These are phyloP conservation scores for Aphis craccivora DNA, from an alignment of 1,140 invertebrate species.

Conservation along the genomic window DNA sequence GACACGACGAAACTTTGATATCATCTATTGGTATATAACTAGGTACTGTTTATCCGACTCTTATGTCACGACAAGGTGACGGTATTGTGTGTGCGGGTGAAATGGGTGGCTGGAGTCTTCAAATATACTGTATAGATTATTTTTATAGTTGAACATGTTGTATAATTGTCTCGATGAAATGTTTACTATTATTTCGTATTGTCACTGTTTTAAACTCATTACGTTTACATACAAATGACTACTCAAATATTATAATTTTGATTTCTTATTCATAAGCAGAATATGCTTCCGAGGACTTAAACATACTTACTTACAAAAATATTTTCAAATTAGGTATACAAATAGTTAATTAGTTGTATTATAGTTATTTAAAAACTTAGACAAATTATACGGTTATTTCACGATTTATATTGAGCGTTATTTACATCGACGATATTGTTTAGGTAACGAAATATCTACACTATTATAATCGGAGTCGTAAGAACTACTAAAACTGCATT, in stretches of 20 bases:
- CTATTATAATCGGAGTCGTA: not conserved
- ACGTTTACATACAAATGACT: too few species aligned
- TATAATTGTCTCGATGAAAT: not conserved
- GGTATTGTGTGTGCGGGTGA: not conserved
- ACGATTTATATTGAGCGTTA: not conserved
- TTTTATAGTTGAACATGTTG: not conserved
- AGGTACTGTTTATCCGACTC: not conserved
- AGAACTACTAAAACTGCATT: not conserved
- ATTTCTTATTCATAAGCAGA: not conserved
- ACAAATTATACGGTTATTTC: not conserved
- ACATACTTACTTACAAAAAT: not conserved
- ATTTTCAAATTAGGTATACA: not conserved
- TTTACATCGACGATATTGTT: not conserved
- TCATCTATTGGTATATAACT: not conserved
- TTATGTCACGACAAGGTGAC: not conserved
- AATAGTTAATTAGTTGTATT: not conserved
- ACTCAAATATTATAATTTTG: not conserved
- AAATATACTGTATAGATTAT: not conserved
- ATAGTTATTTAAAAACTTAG: too few species aligned
- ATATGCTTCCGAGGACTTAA: not conserved
- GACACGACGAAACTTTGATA: not conserved
- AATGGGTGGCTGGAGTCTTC: not conserved
- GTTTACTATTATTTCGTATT: too few species aligned
- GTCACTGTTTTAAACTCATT: too few species aligned
- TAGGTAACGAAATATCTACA: not conserved